A percentile compares a stretch with the other conserved stretches of the same genome.
Evolutionary conservation across 2,797 vertebrate species (phyloP).

Genomic region (Cynodonichthys magdalenae): DNA sequence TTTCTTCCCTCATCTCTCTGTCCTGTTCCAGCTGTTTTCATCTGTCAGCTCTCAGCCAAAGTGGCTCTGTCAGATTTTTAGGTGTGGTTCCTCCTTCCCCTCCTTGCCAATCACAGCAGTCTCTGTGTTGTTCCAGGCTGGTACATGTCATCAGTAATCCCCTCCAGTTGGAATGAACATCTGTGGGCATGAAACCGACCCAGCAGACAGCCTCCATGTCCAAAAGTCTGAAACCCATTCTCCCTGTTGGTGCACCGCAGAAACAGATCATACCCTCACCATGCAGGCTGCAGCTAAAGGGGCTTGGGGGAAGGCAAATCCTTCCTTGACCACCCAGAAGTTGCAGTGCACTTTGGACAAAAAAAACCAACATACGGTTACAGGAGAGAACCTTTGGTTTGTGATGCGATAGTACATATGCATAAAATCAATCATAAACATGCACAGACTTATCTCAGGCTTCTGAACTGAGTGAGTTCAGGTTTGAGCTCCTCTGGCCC

Average conservation of each 20-base stretch:
- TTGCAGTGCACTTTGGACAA: constrained; percentile 67
- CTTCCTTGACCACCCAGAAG: constrained; percentile 57
- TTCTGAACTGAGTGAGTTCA: constrained; percentile 12
- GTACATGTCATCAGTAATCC: constrained; percentile 72
- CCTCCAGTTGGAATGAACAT: constrained; percentile 69
- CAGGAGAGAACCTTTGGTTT: constrained; percentile 32
- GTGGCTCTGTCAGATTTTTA: constrained; percentile 63
- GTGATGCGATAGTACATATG: constrained; percentile 41
- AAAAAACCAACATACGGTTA: constrained; percentile 44
- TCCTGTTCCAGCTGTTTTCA: constrained; percentile 60
- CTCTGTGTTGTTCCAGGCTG: constrained; percentile 63
- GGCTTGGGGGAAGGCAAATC: constrained; percentile 53
- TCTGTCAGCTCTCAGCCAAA: constrained; percentile 40
- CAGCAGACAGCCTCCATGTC: constrained; percentile 31
- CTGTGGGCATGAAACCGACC: constrained; percentile 49
- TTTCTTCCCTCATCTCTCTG: constrained; percentile 24
- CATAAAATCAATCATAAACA: constrained; percentile 16
- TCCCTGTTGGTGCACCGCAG: constrained; percentile 30
- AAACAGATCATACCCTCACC: constrained; percentile 32
- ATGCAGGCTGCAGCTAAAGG: constrained; percentile 43
- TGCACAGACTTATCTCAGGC: constrained; percentile 23
- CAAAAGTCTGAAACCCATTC: constrained; percentile 33
- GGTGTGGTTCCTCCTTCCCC: constrained; percentile 74
- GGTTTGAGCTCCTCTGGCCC: constrained; percentile 41
- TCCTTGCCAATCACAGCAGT: constrained; percentile 59